Evolutionary conservation across 1,140 invertebrate species (phyloP), one percentile per base, ranked within the genome.

Genomic region (Euwallacea similis): DNA sequence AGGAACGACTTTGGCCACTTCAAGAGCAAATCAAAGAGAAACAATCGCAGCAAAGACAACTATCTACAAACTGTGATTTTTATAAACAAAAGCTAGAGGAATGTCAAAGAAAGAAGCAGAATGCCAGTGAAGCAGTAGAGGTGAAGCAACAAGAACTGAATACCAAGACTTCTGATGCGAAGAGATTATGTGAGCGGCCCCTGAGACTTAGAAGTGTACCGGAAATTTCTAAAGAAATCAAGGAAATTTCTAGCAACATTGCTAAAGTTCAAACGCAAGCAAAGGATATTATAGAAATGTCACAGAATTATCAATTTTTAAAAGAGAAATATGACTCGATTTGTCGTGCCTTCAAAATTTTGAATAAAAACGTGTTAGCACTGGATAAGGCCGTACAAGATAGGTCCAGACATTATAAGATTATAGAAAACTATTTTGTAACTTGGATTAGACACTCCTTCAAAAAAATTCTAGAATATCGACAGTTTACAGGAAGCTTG

Each of bases 401-500:
- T 16, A 42, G 80, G 60, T 71, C 61, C 3, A 67, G 62, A 8
- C 68, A 75, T 58, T 81, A 78, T 71, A 74, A 77, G 67, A 58
- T 74, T 41, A 79, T 76, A 1, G 76, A 78, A 68, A 72, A 76
- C 61, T 79, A 78, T 66, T 80, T 79, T 55, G 59, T 76, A 10
- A 76, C 73, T 3, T 79, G 65, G 21, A 76, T 80, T 16, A 74
- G 76, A 47, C 71, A 78, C 59, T 76, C 76, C 6, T 81, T 81
- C 67, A 69, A 73, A 65, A 74, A 74, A 61, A 71, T 80, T 8
- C 68, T 80, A 55, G 74, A 77, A 66, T 67, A 74, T 55, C 60
- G 78, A 16, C 76, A 78, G 55, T 79, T 79, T 21, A 72, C 88
- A 82, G 90, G 89, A 10, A 79, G 76, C 43, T 83, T 93, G 68